Conservation (phyloP, 2,797 vertebrate genomes). For the Pampus argenteus region DNA sequence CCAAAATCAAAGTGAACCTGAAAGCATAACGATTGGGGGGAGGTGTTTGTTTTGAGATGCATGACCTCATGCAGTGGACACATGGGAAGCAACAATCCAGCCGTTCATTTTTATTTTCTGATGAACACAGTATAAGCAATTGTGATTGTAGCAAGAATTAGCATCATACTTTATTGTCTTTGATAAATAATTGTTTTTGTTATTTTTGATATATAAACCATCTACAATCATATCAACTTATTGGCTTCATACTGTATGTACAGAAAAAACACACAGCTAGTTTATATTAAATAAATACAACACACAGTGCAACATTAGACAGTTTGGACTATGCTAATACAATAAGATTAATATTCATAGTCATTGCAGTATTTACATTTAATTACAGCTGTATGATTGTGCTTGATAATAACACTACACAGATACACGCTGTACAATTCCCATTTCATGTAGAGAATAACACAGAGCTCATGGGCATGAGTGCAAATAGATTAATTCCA, state of each 20-base stretch:
- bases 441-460: slow-evolving; percentile 35
- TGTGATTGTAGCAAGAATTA: slow-evolving; percentile 36
- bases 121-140: slow-evolving; percentile 34
- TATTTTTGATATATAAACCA: slow-evolving; percentile 55
- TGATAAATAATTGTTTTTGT: slow-evolving; percentile 33
- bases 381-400: slow-evolving; percentile 70
- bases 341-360: slow-evolving; percentile 50
- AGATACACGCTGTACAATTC: slow-evolving; percentile 46
- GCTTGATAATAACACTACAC: slow-evolving; percentile 69
- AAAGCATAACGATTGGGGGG: not conserved
- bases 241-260: slow-evolving; percentile 39
- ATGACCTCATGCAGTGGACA: slow-evolving; percentile 49
- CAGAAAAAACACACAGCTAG: slow-evolving; percentile 53
- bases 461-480: slow-evolving; percentile 35
- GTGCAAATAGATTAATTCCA: slow-evolving; percentile 10
- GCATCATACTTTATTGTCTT: slow-evolving; percentile 35
- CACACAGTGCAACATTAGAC: slow-evolving; percentile 52
- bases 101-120: slow-evolving; percentile 29
- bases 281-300: slow-evolving; percentile 55
- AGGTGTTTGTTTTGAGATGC: slow-evolving; percentile 24
- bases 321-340: slow-evolving; percentile 56
- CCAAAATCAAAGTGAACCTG: slow-evolving; percentile 31
- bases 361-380: slow-evolving; percentile 72
- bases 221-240: slow-evolving; percentile 51
- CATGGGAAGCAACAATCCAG: slow-evolving; percentile 33